Conservation (phyloP, 2,888 invertebrate species). For the Panopea generosa region DNA sequence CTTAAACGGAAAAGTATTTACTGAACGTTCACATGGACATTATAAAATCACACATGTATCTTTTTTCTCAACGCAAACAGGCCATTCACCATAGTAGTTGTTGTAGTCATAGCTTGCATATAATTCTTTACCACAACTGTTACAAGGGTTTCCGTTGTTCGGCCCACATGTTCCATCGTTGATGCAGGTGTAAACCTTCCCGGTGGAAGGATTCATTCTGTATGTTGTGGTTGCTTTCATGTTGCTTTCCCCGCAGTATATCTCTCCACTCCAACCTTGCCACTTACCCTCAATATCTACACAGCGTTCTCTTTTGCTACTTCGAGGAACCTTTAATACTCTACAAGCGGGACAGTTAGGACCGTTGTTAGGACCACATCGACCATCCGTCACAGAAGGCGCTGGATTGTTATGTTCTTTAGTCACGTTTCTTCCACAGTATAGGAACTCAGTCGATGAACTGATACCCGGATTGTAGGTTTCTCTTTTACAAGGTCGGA, state of each 20-base stretch:
- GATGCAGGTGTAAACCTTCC: too few species aligned
- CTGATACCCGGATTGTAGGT: background rate
- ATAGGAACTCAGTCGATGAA: background rate
- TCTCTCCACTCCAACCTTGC: slow-evolving; percentile 7
- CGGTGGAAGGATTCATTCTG: too few species aligned
- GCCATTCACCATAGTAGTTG: too few species aligned
- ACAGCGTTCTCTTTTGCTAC: background rate
- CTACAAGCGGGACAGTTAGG: slow-evolving; percentile 7
- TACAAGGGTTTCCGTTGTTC: slow-evolving; percentile 1
- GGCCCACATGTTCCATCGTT: slow-evolving; percentile 1
- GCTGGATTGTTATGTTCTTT: background rate
- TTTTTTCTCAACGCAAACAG: too few species aligned
- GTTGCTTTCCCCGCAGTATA: background rate
- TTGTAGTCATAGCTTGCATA: too few species aligned
- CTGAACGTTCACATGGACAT: too few species aligned
- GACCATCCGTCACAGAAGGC: background rate
- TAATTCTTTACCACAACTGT: background rate
- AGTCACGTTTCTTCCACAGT: slow-evolving; percentile 4
- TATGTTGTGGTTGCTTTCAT: background rate
- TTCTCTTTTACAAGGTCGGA: background rate
- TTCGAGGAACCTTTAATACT: background rate
- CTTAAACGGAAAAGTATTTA: too few species aligned
- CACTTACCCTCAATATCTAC: background rate
- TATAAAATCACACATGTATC: too few species aligned
- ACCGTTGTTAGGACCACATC: slow-evolving; percentile 9